Evolutionary conservation across 1,140 invertebrate species (phyloP), one percentile per base, ranked within the genome.

Genomic region (Varroa destructor): DNA sequence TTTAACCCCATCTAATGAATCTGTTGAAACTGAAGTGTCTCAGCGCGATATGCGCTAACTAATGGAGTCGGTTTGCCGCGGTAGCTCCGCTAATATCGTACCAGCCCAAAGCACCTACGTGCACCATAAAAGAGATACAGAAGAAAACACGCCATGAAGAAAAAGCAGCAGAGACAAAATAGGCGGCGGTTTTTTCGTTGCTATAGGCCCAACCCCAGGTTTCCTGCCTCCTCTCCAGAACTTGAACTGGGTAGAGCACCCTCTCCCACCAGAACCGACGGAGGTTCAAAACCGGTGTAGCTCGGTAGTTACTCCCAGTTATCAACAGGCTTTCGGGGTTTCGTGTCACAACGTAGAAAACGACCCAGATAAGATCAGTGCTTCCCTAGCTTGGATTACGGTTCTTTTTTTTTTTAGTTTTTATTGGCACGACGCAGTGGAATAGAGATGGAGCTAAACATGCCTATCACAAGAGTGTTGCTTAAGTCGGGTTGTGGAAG

Each of bases 261-360:
- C 61, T 67, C 46, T 51, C 46, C 46, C 46, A 51, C 4, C 46
- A 51, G 46, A 51, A 51, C 46, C 8, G 46, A 40, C 14, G 61
- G 37, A 46, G 61, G 61, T 67, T 67, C 61, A 67, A 67, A 67
- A 67, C 61, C 61, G 61, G 61, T 67, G 61, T 37, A 43, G 12
- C 1, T 14, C 40, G 12, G 12, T 5, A 8, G 46, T 51, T 51
- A 8, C 61, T 25, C 61, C 40, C 12, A 67, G 12, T 46, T 40
- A 43, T 46, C 40, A 37, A 4, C 46, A 12, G 61, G 3, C 61
- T 36, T 12, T 8, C 3, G 46, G 4, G 14, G 36, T 12, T 67
- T 40, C 61, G 61, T 37, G 36, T 14, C 37, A 1, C 40, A 40
- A 12, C 46, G 12, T 67, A 67, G 12, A 3, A 8, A 8, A 3